These are phyloP conservation scores for Saccostrea cuccullata DNA, from an alignment of 1,140 invertebrate species.

Conservation along the genomic window DNA sequence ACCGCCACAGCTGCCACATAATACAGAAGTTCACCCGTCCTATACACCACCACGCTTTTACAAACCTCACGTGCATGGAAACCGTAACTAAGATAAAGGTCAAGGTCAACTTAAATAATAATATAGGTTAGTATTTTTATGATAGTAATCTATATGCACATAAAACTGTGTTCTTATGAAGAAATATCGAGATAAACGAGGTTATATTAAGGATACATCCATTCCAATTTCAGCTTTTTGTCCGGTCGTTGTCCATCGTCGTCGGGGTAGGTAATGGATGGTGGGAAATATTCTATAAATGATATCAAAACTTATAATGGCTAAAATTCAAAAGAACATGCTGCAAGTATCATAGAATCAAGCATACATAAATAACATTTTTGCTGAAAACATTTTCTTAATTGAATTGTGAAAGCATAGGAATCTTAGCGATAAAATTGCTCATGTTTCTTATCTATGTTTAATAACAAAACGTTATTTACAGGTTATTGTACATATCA, in stretches of 20 bases:
- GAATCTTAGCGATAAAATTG: too few species aligned
- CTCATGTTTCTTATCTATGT: too few species aligned
- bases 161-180: too few species aligned
- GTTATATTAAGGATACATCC: constrained; percentile 83
- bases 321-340: not conserved
- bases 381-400: too few species aligned
- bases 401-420: too few species aligned
- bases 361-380: too few species aligned
- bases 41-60: constrained; percentile 91
- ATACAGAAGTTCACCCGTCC: constrained; percentile 92
- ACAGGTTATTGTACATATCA: not conserved
- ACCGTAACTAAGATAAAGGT: constrained; percentile 84
- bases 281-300: constrained; percentile 73
- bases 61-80: constrained; percentile 94
- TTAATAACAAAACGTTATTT: not conserved
- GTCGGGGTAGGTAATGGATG: constrained; percentile 58
- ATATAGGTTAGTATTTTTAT: not conserved
- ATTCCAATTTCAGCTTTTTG: constrained; percentile 87
- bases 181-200: not conserved
- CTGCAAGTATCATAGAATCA: not conserved
- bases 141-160: too few species aligned
- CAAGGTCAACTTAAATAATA: not conserved
- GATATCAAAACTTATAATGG: not conserved
- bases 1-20: constrained; percentile 94
- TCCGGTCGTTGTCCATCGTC: constrained; percentile 69